Evolutionary conservation across 2,888 invertebrate species (phyloP).

Genomic region (Sinopyrophorus schimmeli): DNA sequence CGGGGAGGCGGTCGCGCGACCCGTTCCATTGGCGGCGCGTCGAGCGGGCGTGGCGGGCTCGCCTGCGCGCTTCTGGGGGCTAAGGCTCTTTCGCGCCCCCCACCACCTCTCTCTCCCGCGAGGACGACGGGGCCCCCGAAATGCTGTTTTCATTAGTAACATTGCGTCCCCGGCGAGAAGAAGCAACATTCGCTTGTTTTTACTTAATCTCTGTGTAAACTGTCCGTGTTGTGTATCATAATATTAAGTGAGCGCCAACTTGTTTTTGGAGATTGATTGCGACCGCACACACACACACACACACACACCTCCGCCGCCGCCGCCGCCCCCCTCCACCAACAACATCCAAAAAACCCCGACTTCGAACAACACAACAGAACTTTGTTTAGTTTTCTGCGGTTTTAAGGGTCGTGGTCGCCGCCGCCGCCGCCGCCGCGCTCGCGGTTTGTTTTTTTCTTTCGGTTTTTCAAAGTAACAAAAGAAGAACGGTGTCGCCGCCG

Average conservation of each 20-base stretch:
- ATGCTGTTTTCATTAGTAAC: conserved; percentile 60
- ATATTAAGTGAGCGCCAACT: conserved; percentile 68
- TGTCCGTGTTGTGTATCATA: conserved; percentile 82
- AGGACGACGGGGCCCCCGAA: conserved; percentile 47
- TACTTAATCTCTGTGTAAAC: conserved; percentile 75
- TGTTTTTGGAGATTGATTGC: conserved; percentile 61
- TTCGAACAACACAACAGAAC: no score
- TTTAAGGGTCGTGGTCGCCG: no score
- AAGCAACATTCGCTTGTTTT: conserved; percentile 61
- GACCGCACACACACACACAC: conserved; percentile 53
- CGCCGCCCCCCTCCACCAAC: no score
- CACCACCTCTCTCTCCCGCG: conserved; percentile 50
- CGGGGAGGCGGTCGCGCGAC: conserved; percentile 35
- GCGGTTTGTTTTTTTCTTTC: no score
- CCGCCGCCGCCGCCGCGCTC: no score
- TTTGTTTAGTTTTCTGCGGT: no score
- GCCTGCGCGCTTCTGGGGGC: conserved; percentile 42
- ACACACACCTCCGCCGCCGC: no score
- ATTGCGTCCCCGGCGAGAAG: conserved; percentile 57
- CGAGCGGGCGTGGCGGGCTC: conserved; percentile 28
- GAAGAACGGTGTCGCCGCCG: no score
- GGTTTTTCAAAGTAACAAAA: no score
- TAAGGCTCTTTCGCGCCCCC: no score
- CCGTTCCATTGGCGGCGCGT: conserved; percentile 26
- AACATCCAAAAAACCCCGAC: no score